phyloP scores from a whole-genome alignment of 2,113 vertebrate species.

The Coregonus clupeaformis region DNA sequence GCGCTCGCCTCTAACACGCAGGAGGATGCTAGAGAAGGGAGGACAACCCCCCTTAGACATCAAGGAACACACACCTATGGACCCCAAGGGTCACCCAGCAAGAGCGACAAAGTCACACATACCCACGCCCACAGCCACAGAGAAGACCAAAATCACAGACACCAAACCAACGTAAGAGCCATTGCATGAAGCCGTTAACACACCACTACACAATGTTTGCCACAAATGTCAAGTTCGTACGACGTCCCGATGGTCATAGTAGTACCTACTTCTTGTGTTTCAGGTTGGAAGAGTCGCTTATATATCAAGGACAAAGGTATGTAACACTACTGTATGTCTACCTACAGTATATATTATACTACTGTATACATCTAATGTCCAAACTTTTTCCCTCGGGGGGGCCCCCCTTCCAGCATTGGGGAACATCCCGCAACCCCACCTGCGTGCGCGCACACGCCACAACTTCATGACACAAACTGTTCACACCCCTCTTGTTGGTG shows the following conservation, averaged over 20 bases:
- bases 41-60: conserved; percentile 12
- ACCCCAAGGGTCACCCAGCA: conserved; percentile 16
- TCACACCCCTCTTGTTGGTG: too few species aligned
- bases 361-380: too few species aligned
- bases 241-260: background rate
- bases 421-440: too few species aligned
- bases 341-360: too few species aligned
- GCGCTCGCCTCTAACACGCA: conserved; percentile 83
- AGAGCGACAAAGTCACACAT: conserved; percentile 24
- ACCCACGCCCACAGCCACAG: conserved; percentile 13
- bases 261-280: conserved; percentile 4
- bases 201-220: background rate
- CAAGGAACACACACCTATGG: conserved; percentile 22
- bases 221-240: background rate
- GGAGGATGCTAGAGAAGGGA: conserved; percentile 53
- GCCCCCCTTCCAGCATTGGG: too few species aligned
- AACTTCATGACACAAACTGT: too few species aligned
- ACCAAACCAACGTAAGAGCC: conserved; percentile 40
- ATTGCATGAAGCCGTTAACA: too few species aligned
- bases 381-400: too few species aligned
- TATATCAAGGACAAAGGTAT: conserved; percentile 61
- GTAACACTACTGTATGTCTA: background rate
- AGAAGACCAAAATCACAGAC: conserved; percentile 44
- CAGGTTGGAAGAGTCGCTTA: conserved; percentile 51
- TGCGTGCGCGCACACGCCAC: too few species aligned